Evolutionary conservation across 2,888 invertebrate species (phyloP).

Genomic region (Antitype chi): DNA sequence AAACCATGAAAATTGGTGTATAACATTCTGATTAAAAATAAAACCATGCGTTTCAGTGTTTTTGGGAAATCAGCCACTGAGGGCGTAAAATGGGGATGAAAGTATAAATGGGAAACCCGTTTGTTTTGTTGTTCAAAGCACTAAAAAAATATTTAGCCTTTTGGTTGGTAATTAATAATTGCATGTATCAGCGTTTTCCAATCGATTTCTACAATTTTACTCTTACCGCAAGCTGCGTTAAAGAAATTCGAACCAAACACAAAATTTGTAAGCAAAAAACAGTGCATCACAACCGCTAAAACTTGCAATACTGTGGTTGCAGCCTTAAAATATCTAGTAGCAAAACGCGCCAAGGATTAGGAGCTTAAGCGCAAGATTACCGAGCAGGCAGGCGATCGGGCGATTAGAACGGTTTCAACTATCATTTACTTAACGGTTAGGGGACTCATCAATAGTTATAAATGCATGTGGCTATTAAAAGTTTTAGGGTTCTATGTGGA

Average conservation of each 20-base stretch:
- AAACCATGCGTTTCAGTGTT: too few relatives aligned
- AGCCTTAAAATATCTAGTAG: constrained; percentile 44
- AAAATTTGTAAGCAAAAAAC: background rate
- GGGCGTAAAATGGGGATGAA: too few relatives aligned
- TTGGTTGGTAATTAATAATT: too few relatives aligned
- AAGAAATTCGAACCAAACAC: background rate
- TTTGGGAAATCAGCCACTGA: too few relatives aligned
- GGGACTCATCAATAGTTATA: constrained; percentile 39
- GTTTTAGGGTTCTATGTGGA: background rate
- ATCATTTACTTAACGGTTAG: constrained; percentile 32
- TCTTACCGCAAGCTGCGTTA: too few relatives aligned
- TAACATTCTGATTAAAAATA: too few relatives aligned
- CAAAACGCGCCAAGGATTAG: constrained; percentile 41
- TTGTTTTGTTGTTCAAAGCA: too few relatives aligned
- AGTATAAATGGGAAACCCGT: too few relatives aligned
- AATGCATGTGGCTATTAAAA: constrained; percentile 24
- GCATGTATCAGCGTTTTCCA: too few relatives aligned
- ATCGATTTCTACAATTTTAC: too few relatives aligned
- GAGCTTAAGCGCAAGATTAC: constrained; percentile 48
- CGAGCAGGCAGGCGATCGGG: constrained; percentile 49
- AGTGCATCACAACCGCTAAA: constrained; percentile 7
- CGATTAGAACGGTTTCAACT: constrained; percentile 54
- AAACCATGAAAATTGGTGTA: too few relatives aligned
- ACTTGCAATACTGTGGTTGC: constrained; percentile 7
- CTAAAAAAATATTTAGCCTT: too few relatives aligned